These are phyloP conservation scores for Procambarus clarkii DNA, from an alignment of 1,140 invertebrate species.

Conservation along the genomic window DNA sequence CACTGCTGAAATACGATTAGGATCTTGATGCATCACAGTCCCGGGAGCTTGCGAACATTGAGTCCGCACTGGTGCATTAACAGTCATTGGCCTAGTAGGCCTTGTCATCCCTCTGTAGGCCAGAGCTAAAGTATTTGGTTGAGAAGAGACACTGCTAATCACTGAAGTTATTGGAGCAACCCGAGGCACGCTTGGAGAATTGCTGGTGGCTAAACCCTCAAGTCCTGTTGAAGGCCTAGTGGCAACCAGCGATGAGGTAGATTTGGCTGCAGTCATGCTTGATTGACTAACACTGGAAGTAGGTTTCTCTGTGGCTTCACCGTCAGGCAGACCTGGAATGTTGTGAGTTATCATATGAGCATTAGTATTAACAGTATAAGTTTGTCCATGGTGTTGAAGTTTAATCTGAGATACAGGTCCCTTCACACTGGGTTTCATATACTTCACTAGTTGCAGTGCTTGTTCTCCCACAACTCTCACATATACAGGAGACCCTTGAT, in stretches of 20 bases:
- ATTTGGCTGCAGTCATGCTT: not conserved
- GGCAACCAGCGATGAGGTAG: constrained; percentile 44
- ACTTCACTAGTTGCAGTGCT: constrained; percentile 68
- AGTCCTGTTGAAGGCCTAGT: constrained; percentile 20
- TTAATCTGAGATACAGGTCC: constrained; percentile 69
- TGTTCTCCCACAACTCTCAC: constrained; percentile 70
- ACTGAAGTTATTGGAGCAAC: constrained; percentile 46
- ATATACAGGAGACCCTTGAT: constrained; percentile 64
- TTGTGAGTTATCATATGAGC: constrained; percentile 68
- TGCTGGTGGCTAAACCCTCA: constrained; percentile 43
- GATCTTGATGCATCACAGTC: constrained; percentile 23
- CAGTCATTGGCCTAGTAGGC: constrained; percentile 55
- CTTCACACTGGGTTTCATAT: constrained; percentile 67
- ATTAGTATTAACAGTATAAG: constrained; percentile 70
- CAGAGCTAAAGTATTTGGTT: constrained; percentile 66
- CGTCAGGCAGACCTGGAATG: constrained; percentile 70
- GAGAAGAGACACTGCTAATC: constrained; percentile 18
- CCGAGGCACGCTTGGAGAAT: constrained; percentile 52
- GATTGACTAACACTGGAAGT: constrained; percentile 14
- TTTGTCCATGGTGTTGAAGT: constrained; percentile 70
- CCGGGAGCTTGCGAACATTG: constrained; percentile 2
- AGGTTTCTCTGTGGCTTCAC: constrained; percentile 34
- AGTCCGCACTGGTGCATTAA: constrained; percentile 38
- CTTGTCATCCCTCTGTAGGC: constrained; percentile 66
- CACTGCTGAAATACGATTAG: constrained; percentile 43